These are phyloP conservation scores for Ranitomeya imitator DNA, from an alignment of 2,113 vertebrate genomes.

Conservation along the genomic window DNA sequence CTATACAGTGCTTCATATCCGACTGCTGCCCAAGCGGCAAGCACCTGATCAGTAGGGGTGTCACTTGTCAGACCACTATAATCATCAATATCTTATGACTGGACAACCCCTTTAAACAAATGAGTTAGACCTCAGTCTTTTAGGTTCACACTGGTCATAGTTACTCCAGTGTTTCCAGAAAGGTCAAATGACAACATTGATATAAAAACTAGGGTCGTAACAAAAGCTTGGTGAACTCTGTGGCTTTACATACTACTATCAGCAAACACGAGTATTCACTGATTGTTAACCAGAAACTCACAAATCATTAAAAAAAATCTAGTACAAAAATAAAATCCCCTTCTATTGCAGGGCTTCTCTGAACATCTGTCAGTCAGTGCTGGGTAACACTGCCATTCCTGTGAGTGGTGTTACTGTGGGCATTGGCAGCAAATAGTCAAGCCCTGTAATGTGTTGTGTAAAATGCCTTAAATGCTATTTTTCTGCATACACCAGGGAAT, in stretches of 20 bases:
- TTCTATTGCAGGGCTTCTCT: background rate
- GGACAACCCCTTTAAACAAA: too few species aligned
- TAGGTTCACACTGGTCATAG: too few species aligned
- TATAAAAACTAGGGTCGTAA: background rate
- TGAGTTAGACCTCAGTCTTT: too few species aligned
- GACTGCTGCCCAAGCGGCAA: too few species aligned
- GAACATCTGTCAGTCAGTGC: background rate
- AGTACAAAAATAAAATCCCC: too few species aligned
- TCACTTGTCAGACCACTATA: too few species aligned
- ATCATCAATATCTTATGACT: too few species aligned
- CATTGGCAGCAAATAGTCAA: background rate
- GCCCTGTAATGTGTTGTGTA: background rate
- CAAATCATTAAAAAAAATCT: too few species aligned
- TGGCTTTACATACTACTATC: background rate
- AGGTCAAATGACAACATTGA: too few species aligned
- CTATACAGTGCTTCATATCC: too few species aligned
- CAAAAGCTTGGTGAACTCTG: background rate
- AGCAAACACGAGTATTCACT: background rate
- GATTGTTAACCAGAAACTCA: background rate
- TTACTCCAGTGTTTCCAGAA: too few species aligned
- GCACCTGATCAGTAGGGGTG: too few species aligned
- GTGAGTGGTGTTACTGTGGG: background rate
- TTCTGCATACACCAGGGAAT: conserved; percentile 31
- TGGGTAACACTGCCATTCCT: background rate
- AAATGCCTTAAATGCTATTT: background rate